Percentiles rank a stretch among this genome's conserved stretches.
These are phyloP conservation scores for Theristicus caerulescens DNA, from an alignment of 2,113 vertebrate species.

Conservation along the genomic window DNA sequence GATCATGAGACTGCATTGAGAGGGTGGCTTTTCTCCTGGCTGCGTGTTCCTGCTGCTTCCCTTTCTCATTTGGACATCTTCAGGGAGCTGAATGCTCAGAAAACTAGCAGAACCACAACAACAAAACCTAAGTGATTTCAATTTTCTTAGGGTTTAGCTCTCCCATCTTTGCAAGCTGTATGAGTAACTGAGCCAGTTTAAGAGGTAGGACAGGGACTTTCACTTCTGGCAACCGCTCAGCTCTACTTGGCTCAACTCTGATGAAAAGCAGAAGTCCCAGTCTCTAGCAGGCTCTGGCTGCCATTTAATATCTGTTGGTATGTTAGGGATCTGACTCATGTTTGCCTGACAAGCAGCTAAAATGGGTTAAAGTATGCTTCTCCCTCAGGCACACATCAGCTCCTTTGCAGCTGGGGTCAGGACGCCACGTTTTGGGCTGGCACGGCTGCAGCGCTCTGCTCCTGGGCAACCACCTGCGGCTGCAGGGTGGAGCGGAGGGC, in stretches of 20 bases:
- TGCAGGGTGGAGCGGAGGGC: neutral
- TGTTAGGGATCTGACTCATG: slow-evolving; percentile 34
- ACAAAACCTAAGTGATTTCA: neutral
- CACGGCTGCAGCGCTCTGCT: neutral
- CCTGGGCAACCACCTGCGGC: neutral
- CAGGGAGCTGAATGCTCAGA: neutral
- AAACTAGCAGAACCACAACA: neutral
- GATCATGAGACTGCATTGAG: neutral
- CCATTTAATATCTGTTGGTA: slow-evolving; percentile 27
- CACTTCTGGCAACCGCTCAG: neutral
- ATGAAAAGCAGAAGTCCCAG: neutral
- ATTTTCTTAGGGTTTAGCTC: neutral
- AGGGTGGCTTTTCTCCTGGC: neutral
- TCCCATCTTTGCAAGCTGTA: neutral
- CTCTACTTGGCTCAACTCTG: neutral
- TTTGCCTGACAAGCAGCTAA: slow-evolving; percentile 29
- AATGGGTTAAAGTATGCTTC: slow-evolving; percentile 6
- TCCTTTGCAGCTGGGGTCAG: neutral
- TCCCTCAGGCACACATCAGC: neutral
- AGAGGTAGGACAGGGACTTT: neutral
- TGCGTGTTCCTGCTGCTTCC: neutral
- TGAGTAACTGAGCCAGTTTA: neutral
- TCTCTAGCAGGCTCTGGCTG: neutral
- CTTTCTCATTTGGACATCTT: neutral
- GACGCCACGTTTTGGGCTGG: neutral